These are phyloP conservation scores for Phallusia fumigata DNA, from an alignment of 23 tunicate species.

Conservation along the genomic window DNA sequence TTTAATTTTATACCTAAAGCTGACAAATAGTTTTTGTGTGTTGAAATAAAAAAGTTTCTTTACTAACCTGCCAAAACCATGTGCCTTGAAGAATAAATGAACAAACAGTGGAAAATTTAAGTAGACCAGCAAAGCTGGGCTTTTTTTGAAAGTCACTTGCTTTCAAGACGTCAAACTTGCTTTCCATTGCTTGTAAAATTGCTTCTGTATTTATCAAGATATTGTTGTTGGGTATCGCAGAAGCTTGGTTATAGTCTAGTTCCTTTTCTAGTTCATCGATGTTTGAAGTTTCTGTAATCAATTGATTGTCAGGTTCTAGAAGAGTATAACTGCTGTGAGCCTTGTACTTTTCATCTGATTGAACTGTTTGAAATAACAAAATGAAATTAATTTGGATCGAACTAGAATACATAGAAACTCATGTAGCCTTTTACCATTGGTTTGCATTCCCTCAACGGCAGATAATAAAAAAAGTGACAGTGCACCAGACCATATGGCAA, in stretches of 20 bases:
- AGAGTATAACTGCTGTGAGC: neutral
- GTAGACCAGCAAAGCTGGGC: neutral
- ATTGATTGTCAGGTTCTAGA: neutral
- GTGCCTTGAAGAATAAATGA: slow-evolving; percentile 67
- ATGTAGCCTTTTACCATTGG: neutral
- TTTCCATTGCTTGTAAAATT: neutral
- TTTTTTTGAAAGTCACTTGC: neutral
- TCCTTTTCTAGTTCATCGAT: neutral
- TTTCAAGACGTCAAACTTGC: neutral
- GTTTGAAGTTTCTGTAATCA: neutral
- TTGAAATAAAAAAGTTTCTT: neutral
- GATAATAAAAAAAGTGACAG: neutral
- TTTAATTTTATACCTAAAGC: no score
- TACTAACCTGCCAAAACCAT: slow-evolving; percentile 73
- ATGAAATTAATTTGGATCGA: neutral
- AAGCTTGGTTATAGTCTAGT: neutral
- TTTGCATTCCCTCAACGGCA: slow-evolving; percentile 6
- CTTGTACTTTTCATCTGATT: neutral
- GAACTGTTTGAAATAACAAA: neutral
- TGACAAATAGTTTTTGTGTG: no score
- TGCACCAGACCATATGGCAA: slow-evolving; percentile 49
- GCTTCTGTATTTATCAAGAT: neutral
- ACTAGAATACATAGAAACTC: neutral
- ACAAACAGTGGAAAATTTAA: neutral
- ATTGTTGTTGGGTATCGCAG: neutral